Conservation (phyloP, 2,113 vertebrate species). For the Patagioenas fasciata region DNA sequence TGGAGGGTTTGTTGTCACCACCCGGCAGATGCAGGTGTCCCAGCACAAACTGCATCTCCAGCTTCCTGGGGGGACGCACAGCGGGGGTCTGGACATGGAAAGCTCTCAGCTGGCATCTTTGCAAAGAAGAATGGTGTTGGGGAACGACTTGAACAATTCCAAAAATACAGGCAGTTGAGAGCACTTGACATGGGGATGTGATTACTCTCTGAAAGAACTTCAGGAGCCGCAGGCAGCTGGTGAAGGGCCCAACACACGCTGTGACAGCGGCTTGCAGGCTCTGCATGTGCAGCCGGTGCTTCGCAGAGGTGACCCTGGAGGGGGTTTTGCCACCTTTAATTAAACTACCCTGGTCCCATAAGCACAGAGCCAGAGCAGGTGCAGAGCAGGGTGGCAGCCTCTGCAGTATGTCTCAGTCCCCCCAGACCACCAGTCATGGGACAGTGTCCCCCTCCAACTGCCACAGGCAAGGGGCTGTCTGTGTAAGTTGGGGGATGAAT, state of each 20-base stretch:
- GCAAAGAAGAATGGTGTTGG: neutral
- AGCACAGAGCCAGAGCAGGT: neutral
- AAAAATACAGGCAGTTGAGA: neutral
- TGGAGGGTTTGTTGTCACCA: neutral
- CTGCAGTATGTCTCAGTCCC: neutral
- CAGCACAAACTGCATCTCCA: neutral
- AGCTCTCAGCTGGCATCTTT: neutral
- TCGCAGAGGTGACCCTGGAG: neutral
- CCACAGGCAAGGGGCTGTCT: neutral
- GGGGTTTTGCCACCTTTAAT: neutral
- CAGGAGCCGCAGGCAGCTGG: fast-evolving
- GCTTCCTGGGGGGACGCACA: neutral
- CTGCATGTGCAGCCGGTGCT: neutral
- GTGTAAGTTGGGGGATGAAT: neutral
- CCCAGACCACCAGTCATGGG: neutral
- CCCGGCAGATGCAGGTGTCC: neutral
- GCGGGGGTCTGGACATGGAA: neutral
- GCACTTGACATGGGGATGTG: neutral
- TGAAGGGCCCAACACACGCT: fast-evolving
- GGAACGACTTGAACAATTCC: neutral
- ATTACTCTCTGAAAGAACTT: neutral
- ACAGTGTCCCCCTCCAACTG: neutral
- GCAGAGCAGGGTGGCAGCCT: neutral
- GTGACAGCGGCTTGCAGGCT: neutral
- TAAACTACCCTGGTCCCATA: neutral